Percentiles rank a stretch among this genome's conserved stretches.
Conservation (phyloP, 2,888 invertebrate genomes). For the Abscondita cerata region DNA sequence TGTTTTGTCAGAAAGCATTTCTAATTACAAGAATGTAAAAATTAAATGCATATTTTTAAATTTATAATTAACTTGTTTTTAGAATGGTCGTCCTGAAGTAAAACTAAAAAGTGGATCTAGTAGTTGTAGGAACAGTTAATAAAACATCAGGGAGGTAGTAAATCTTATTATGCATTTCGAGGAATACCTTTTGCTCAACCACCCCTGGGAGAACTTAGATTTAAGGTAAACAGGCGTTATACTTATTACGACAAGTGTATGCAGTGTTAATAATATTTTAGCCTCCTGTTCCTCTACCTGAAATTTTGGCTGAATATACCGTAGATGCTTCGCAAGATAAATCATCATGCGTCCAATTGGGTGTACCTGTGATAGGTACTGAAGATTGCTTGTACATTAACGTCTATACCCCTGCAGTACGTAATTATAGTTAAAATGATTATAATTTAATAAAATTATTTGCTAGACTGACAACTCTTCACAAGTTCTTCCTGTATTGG, state of each 20-base stretch:
- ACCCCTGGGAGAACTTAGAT: slow-evolving; percentile 19
- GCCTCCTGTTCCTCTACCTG: slow-evolving; percentile 6
- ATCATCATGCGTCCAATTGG: background rate
- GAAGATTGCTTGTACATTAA: slow-evolving; percentile 3
- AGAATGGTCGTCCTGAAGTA: background rate
- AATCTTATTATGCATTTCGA: slow-evolving; percentile 16
- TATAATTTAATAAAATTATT: background rate
- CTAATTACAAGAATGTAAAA: too few species aligned
- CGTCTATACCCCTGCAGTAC: background rate
- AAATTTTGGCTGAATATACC: background rate
- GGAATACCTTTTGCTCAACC: slow-evolving; percentile 25
- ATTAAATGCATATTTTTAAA: too few species aligned
- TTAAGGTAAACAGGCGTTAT: slow-evolving; percentile 15
- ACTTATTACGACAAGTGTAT: background rate
- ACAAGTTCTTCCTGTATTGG: slow-evolving; percentile 6
- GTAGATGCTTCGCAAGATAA: background rate
- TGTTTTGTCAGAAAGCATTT: too few species aligned
- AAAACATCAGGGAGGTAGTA: background rate
- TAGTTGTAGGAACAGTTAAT: background rate
- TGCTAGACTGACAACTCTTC: background rate
- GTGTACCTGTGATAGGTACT: background rate
- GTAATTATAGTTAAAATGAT: background rate
- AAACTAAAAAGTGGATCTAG: background rate
- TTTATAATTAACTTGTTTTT: too few species aligned
- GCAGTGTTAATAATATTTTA: background rate